These are phyloP conservation scores for Girardia tigrina DNA, from an alignment of 2,888 invertebrate genomes.

Conservation along the genomic window DNA sequence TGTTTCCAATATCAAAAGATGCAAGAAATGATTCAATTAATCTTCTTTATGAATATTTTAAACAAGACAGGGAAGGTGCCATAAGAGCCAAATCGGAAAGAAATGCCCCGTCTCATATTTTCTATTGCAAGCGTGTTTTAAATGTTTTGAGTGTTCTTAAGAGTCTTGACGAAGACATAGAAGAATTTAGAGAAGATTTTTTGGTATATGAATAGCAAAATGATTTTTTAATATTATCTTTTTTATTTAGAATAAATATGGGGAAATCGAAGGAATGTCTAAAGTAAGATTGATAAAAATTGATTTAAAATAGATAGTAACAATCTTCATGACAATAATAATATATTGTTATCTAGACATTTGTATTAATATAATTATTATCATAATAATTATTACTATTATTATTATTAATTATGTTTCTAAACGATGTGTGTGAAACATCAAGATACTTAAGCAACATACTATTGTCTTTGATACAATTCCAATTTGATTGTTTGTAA, in stretches of 20 bases:
- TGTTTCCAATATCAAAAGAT: neutral
- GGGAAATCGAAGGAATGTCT: neutral
- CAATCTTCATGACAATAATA: too few relatives aligned
- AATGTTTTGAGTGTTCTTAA: conserved; percentile 15
- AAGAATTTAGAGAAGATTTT: neutral
- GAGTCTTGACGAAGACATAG: neutral
- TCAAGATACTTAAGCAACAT: too few relatives aligned
- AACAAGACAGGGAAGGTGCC: neutral
- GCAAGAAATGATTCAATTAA: neutral
- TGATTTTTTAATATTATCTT: neutral
- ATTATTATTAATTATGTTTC: too few relatives aligned
- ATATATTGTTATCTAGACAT: too few relatives aligned
- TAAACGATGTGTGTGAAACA: too few relatives aligned
- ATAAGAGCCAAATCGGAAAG: neutral
- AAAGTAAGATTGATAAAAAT: neutral
- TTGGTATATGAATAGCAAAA: neutral
- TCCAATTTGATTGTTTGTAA: too few relatives aligned
- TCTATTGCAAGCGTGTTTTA: neutral
- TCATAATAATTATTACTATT: too few relatives aligned
- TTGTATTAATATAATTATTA: too few relatives aligned
- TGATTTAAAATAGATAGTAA: too few relatives aligned
- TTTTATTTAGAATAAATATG: neutral
- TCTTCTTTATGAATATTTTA: conserved; percentile 1
- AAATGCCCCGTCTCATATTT: neutral
- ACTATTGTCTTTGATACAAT: too few relatives aligned